phyloP scores from a whole-genome alignment of 2,113 vertebrate genomes.

The Upupa epops region DNA sequence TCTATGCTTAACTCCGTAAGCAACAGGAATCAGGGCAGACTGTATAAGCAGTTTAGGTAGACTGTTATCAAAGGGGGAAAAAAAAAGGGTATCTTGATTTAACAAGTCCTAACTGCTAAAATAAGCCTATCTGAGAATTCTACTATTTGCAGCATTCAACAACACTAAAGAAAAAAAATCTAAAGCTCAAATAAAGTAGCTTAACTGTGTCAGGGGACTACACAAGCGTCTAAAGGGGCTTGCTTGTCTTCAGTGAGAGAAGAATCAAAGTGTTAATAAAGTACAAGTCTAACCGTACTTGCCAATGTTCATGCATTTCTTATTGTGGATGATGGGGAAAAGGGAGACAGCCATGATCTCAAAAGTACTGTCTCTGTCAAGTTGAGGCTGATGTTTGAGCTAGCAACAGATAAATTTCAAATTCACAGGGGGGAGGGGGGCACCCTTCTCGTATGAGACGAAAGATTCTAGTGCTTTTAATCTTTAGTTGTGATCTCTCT shows the following conservation, averaged over 20 bases:
- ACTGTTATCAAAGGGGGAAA: neutral
- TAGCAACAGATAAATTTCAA: neutral
- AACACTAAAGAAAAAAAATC: neutral
- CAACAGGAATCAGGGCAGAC: neutral
- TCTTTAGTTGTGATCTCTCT: neutral
- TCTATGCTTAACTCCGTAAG: neutral
- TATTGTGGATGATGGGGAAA: neutral
- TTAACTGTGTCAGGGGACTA: neutral
- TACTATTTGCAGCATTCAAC: neutral
- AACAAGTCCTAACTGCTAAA: neutral
- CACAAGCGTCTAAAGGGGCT: neutral
- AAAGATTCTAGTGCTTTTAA: neutral
- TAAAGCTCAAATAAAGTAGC: neutral
- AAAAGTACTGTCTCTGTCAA: neutral
- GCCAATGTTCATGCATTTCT: neutral
- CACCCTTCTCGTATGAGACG: neutral
- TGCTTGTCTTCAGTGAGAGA: neutral
- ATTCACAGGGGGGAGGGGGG: neutral
- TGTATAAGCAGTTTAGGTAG: neutral
- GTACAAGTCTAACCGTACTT: neutral
- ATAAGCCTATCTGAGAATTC: neutral
- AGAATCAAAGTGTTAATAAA: neutral
- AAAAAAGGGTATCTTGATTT: neutral
- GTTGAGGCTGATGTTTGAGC: neutral
- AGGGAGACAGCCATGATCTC: neutral